Percentiles rank a stretch among this genome's conserved stretches.
Evolutionary conservation across 2,888 invertebrate species (phyloP).

Genomic region (Rugalucina vietnamica): DNA sequence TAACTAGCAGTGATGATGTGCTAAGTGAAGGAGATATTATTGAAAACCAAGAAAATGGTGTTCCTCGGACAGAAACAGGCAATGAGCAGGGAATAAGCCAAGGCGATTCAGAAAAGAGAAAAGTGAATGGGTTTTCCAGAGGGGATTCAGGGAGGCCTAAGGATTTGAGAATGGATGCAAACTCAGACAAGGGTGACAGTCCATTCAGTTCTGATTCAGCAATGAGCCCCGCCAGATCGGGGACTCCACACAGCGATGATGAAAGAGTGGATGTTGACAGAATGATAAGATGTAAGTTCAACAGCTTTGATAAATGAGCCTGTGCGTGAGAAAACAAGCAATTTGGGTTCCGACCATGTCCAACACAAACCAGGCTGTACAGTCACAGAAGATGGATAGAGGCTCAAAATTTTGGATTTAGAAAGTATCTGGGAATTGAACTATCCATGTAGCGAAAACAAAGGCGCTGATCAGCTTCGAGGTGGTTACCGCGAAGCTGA

Average conservation of each 20-base stretch:
- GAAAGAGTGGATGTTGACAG: slow-evolving; percentile 35
- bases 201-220: slow-evolving; percentile 13
- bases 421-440: no score
- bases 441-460: no score
- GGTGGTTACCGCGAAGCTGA: no score
- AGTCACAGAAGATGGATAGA: no score
- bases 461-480: no score
- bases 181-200: background rate
- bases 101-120: background rate
- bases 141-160: background rate
- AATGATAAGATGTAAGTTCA: slow-evolving; percentile 62
- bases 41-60: background rate
- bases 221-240: background rate
- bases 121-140: slow-evolving; percentile 11
- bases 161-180: background rate
- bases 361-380: no score
- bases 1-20: slow-evolving; percentile 40
- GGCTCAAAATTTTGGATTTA: no score
- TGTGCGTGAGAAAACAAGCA: no score
- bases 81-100: background rate
- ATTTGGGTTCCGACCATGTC: no score
- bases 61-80: slow-evolving; percentile 6
- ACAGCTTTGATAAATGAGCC: no score
- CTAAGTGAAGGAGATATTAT: slow-evolving; percentile 31
- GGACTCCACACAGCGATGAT: slow-evolving; percentile 6